These are phyloP conservation scores for Drosophila mayaguana DNA, from an alignment of 2,888 invertebrate species.

Conservation along the genomic window DNA sequence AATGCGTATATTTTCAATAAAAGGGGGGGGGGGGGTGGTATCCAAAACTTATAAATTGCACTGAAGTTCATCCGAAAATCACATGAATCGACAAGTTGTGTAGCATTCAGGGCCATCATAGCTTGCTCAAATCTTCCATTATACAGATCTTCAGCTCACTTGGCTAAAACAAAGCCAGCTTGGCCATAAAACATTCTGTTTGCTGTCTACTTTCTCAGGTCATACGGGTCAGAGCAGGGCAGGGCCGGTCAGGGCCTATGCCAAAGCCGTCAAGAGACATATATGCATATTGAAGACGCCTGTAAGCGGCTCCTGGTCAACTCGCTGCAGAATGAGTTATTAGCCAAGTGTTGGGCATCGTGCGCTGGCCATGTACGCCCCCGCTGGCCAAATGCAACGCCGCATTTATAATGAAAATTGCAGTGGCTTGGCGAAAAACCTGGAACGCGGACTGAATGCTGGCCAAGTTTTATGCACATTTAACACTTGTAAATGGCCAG, in stretches of 20 bases:
- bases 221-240: neutral
- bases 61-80: too few species aligned
- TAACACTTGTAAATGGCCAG: slow-evolving; percentile 66
- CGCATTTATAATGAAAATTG: slow-evolving; percentile 41
- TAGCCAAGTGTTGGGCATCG: slow-evolving; percentile 21
- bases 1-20: too few species aligned
- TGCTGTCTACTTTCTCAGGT: neutral
- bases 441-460: slow-evolving; percentile 19
- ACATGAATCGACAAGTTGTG: too few species aligned
- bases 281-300: neutral
- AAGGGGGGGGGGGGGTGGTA: too few species aligned
- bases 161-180: neutral
- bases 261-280: neutral
- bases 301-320: slow-evolving; percentile 1
- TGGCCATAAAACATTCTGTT: neutral
- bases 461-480: slow-evolving; percentile 58
- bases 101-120: too few species aligned
- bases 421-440: slow-evolving; percentile 3
- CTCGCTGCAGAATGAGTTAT: slow-evolving; percentile 27
- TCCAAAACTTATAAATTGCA: too few species aligned
- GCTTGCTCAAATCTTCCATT: too few species aligned
- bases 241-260: neutral
- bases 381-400: slow-evolving; percentile 48
- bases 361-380: slow-evolving; percentile 29
- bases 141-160: neutral